Percentiles rank a stretch among this genome's conserved stretches.
Evolutionary conservation across 2,113 vertebrate genomes (phyloP).

Genomic region (Propithecus coquereli): DNA sequence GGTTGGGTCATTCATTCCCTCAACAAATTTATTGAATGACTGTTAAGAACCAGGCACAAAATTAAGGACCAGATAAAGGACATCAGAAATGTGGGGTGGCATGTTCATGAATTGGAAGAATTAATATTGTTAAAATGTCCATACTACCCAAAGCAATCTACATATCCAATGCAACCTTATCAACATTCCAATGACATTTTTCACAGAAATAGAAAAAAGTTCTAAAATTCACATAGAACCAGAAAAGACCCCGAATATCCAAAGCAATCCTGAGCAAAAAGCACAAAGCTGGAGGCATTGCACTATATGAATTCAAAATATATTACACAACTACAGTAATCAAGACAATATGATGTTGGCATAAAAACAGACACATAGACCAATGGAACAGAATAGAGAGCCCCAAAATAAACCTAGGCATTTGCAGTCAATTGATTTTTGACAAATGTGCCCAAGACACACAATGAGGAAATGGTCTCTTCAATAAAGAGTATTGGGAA

Average conservation of each 20-base stretch:
- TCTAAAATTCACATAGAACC: background rate
- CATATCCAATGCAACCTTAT: background rate
- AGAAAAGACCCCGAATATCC: background rate
- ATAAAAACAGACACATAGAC: background rate
- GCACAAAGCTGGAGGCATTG: background rate
- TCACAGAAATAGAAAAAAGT: background rate
- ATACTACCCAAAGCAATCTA: background rate
- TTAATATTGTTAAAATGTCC: background rate
- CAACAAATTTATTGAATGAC: background rate
- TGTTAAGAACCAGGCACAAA: background rate
- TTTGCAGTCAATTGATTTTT: background rate
- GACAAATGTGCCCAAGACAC: background rate
- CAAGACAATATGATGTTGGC: background rate
- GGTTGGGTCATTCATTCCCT: background rate
- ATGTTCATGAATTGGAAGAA: background rate
- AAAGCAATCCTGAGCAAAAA: background rate
- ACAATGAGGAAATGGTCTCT: background rate
- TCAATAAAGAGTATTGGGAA: background rate
- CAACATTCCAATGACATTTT: background rate
- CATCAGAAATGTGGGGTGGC: background rate
- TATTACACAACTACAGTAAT: background rate
- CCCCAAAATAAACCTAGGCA: background rate
- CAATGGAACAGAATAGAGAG: background rate
- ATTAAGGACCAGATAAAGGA: background rate
- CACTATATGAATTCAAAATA: background rate